Conservation (phyloP, 1,140 invertebrate genomes). For the Drosophila grimshawi region DNA sequence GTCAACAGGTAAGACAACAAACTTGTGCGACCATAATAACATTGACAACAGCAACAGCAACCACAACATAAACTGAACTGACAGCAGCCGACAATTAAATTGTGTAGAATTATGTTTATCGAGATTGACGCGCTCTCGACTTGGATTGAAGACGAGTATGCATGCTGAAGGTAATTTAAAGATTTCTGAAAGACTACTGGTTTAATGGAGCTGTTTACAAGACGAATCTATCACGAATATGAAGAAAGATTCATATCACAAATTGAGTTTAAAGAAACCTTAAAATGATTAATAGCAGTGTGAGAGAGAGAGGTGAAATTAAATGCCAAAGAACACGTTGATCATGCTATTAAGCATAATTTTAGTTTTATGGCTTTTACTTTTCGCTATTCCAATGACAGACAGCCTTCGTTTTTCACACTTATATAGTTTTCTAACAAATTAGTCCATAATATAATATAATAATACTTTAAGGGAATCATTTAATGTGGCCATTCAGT, state of each 20-base stretch:
- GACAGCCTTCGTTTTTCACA: not conserved
- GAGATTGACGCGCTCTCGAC: slow-evolving; percentile 22
- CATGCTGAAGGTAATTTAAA: slow-evolving; percentile 5
- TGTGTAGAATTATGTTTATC: slow-evolving; percentile 55
- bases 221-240: slow-evolving; percentile 12
- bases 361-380: not conserved
- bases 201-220: slow-evolving; percentile 16
- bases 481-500: too few relatives aligned
- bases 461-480: too few relatives aligned
- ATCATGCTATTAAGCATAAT: slow-evolving; percentile 12
- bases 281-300: slow-evolving; percentile 1
- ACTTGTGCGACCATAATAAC: slow-evolving; percentile 53
- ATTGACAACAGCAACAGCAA: slow-evolving; percentile 27
- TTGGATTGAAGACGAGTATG: not conserved
- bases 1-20: slow-evolving; percentile 77
- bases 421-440: not conserved
- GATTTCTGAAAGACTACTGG: slow-evolving; percentile 11
- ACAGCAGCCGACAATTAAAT: slow-evolving; percentile 28
- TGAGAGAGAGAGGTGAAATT: not conserved
- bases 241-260: slow-evolving; percentile 21
- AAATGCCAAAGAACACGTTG: slow-evolving; percentile 25
- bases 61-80: slow-evolving; percentile 24
- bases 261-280: slow-evolving; percentile 20
- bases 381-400: not conserved
- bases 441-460: not conserved